Evolutionary conservation across 64 coral and sea anemone genomes (phyloP).

Genomic region (Montipora efflorescens): DNA sequence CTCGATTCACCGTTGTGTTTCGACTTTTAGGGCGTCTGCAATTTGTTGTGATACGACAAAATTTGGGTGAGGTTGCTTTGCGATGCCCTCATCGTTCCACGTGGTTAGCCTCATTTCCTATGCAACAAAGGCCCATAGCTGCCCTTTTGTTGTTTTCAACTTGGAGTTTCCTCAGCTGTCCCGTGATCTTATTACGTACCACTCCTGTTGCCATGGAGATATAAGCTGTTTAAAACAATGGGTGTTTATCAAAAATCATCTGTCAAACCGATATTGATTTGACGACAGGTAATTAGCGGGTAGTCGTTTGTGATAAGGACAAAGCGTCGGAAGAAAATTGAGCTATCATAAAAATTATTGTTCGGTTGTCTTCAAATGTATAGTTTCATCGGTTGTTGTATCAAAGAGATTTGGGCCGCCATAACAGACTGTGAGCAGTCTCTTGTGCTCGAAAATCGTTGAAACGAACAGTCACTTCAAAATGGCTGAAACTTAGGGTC

Average conservation of each 20-base stretch:
- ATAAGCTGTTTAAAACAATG: slow-evolving; percentile 1
- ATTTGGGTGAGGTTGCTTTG: not conserved
- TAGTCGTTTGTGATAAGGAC: not conserved
- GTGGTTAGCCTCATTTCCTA: slow-evolving; percentile 35
- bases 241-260: not conserved
- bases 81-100: slow-evolving; percentile 6
- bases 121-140: slow-evolving; percentile 48
- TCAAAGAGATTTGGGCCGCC: no score
- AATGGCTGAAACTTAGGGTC: no score
- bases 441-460: no score
- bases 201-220: slow-evolving; percentile 34
- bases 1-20: not conserved
- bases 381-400: no score
- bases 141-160: not conserved
- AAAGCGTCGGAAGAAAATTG: not conserved
- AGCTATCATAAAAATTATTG: not conserved
- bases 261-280: not conserved
- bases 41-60: not conserved
- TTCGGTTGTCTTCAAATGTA: no score
- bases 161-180: not conserved
- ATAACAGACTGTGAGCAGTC: no score
- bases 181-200: slow-evolving; percentile 25
- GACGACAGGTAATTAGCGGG: slow-evolving; percentile 1
- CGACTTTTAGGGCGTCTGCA: not conserved
- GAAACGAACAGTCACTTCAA: no score